These are phyloP conservation scores for Bos indicus DNA, from an alignment of 2,113 vertebrate genomes.

Conservation along the genomic window DNA sequence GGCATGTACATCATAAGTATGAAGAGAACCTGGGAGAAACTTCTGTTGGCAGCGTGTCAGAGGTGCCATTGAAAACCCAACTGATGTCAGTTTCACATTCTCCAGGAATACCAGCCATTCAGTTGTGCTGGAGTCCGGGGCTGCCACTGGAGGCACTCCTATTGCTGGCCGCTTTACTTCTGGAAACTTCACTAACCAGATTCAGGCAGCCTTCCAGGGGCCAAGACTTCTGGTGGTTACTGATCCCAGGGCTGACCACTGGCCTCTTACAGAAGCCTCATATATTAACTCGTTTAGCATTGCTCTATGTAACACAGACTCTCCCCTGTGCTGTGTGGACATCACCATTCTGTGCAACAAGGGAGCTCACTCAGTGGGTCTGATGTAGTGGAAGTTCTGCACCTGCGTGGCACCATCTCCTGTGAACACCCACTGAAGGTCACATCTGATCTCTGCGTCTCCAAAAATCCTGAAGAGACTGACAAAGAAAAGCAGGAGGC, in stretches of 20 bases:
- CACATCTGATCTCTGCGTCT: neutral
- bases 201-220: neutral
- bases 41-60: neutral
- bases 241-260: neutral
- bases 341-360: neutral
- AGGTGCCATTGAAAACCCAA: neutral
- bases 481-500: neutral
- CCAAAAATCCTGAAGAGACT: neutral
- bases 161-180: neutral
- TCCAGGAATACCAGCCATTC: neutral
- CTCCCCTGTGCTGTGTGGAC: neutral
- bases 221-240: neutral
- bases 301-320: neutral
- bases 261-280: neutral
- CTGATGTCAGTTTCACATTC: neutral
- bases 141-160: neutral
- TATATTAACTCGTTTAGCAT: neutral
- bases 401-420: neutral
- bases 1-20: neutral
- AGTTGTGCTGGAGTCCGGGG: neutral
- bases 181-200: neutral
- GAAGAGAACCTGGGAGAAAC: neutral
- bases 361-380: neutral
- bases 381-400: neutral
- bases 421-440: neutral